Percentiles rank a stretch among this genome's conserved stretches.
Evolutionary conservation across 2,113 vertebrate genomes (phyloP).

Genomic region (Oreochromis tanganicae): DNA sequence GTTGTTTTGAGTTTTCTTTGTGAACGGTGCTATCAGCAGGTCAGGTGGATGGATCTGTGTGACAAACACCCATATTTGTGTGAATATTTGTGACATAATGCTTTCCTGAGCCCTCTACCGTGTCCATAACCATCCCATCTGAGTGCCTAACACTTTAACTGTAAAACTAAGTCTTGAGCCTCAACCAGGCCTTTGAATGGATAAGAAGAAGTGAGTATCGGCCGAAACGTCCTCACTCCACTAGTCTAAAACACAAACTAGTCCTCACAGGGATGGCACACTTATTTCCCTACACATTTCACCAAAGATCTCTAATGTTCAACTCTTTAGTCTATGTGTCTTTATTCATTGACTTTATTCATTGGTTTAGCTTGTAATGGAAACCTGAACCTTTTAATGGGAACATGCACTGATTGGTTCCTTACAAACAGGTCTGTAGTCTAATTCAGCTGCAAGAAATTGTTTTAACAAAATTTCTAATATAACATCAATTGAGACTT

Average conservation of each 20-base stretch:
- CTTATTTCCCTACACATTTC: background rate
- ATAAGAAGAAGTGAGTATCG: background rate
- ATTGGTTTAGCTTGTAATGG: background rate
- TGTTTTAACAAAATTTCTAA: conserved; percentile 3
- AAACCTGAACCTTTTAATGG: background rate
- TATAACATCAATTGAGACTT: background rate
- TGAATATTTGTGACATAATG: background rate
- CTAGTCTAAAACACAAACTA: background rate
- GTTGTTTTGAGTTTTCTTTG: background rate
- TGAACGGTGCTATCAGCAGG: background rate
- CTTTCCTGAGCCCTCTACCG: background rate
- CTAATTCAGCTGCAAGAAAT: background rate
- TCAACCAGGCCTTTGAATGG: background rate
- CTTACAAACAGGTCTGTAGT: background rate
- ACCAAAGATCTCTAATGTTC: background rate
- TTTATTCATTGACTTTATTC: background rate
- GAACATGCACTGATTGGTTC: background rate
- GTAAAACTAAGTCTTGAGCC: background rate
- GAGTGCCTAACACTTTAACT: background rate
- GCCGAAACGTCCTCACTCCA: background rate
- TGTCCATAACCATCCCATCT: background rate
- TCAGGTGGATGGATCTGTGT: background rate
- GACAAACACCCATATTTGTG: background rate
- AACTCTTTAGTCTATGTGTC: background rate
- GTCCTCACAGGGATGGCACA: background rate